Evolutionary conservation across 1,140 invertebrate species (phyloP).

Genomic region (Zaprionus inermis): DNA sequence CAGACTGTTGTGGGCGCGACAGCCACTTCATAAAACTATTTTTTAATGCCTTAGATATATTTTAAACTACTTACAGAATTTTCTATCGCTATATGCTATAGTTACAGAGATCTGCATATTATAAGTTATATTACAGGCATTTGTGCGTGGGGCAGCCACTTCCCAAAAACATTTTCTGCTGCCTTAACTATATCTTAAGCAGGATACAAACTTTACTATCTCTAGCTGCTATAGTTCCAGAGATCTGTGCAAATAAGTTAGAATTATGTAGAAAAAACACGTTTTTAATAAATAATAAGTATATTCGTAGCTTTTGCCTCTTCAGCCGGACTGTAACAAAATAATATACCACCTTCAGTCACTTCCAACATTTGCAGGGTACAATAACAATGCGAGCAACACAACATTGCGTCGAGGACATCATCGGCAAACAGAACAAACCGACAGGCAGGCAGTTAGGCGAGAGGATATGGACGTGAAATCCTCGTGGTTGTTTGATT

Average conservation of each 20-base stretch:
- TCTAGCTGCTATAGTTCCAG: background rate
- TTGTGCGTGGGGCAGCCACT: background rate
- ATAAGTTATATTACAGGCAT: background rate
- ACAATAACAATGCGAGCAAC: constrained; percentile 23
- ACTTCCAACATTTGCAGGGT: background rate
- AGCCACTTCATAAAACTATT: background rate
- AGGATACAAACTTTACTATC: background rate
- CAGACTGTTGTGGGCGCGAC: background rate
- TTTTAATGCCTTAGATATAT: background rate
- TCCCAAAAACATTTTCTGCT: background rate
- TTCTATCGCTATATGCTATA: background rate
- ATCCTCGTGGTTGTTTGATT: constrained; percentile 78
- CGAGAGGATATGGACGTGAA: constrained; percentile 46
- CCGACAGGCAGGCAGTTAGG: constrained; percentile 9
- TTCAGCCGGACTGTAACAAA: background rate
- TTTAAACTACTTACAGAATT: background rate
- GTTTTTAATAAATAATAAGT: no score
- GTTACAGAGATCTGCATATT: background rate
- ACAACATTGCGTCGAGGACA: constrained; percentile 56
- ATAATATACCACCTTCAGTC: background rate
- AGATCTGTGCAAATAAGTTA: background rate
- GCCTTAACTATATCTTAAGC: background rate
- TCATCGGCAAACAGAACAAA: constrained; percentile 61
- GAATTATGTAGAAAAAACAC: no score
- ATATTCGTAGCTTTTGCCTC: no score